These are phyloP conservation scores for Rhinogobius similis DNA, from an alignment of 2,113 vertebrate species.

Conservation along the genomic window DNA sequence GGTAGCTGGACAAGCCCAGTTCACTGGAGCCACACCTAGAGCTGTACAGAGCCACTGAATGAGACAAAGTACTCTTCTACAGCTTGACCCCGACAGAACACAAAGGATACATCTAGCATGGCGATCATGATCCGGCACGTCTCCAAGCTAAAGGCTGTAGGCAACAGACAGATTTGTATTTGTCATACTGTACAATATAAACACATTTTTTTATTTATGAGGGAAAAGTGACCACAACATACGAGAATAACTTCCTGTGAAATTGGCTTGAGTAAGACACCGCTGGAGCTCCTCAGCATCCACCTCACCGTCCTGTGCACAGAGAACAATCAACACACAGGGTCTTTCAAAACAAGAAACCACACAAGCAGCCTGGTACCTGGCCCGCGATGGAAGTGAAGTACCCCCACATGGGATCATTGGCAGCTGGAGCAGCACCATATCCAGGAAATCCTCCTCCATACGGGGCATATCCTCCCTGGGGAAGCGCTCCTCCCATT, in stretches of 20 bases:
- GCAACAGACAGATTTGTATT: neutral
- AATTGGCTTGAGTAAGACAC: slow-evolving; percentile 85
- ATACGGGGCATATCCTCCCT: slow-evolving; percentile 55
- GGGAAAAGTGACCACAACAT: slow-evolving; percentile 57
- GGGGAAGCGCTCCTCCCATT: slow-evolving; percentile 65
- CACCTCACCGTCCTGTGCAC: slow-evolving; percentile 82
- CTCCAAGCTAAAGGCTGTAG: slow-evolving; percentile 88
- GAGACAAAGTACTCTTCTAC: neutral
- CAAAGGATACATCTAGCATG: slow-evolving; percentile 90
- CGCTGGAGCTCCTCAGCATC: slow-evolving; percentile 88
- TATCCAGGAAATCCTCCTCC: slow-evolving; percentile 71
- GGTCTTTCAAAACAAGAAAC: neutral
- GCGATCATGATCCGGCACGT: slow-evolving; percentile 90
- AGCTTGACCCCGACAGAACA: neutral
- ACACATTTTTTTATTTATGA: neutral
- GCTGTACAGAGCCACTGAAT: neutral
- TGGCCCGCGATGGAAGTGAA: slow-evolving; percentile 85
- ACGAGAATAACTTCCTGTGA: slow-evolving; percentile 84
- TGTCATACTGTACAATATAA: neutral
- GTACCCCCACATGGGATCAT: slow-evolving; percentile 84
- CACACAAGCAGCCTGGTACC: slow-evolving; percentile 57
- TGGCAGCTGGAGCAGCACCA: slow-evolving; percentile 58
- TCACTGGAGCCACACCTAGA: neutral
- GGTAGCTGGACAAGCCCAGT: slow-evolving; percentile 2
- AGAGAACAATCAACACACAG: neutral